These are phyloP conservation scores for Riparia riparia DNA, from an alignment of 2,113 vertebrate species.

Conservation along the genomic window DNA sequence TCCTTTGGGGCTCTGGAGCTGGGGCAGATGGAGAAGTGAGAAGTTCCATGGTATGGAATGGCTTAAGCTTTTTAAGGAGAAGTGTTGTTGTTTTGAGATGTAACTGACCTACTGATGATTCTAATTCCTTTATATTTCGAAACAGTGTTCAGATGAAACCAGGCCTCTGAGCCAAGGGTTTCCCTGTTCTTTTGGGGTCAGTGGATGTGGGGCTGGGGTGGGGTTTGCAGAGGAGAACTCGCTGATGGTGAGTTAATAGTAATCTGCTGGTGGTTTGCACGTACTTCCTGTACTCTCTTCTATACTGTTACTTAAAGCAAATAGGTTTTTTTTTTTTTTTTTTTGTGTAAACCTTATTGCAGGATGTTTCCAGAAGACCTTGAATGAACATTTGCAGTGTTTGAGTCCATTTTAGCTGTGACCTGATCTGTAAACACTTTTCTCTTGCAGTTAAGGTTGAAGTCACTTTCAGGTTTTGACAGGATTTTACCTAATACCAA, in stretches of 20 bases:
- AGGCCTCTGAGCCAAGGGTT: not conserved
- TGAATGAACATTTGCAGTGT: constrained; percentile 5
- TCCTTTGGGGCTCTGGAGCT: not conserved
- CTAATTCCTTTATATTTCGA: not conserved
- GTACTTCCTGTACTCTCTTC: not conserved
- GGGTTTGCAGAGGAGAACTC: not conserved
- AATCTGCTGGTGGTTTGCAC: not conserved
- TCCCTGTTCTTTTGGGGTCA: not conserved
- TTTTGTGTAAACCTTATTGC: constrained; percentile 37
- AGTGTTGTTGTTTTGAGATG: not conserved
- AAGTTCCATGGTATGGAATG: not conserved
- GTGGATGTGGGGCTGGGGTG: not conserved
- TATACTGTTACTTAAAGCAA: constrained; percentile 45
- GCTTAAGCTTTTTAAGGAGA: not conserved
- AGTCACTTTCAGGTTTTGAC: not conserved
- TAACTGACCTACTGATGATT: not conserved
- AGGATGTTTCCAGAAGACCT: constrained; percentile 46
- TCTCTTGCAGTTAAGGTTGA: constrained; percentile 18
- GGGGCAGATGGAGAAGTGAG: not conserved
- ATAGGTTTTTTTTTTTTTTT: constrained; percentile 32
- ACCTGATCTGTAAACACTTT: constrained; percentile 41
- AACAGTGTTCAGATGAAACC: not conserved
- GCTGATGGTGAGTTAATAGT: not conserved
- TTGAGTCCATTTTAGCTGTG: constrained; percentile 35
- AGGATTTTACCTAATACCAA: not conserved